Evolutionary conservation across 2,113 vertebrate genomes (phyloP).

Genomic region (Scortum barcoo): DNA sequence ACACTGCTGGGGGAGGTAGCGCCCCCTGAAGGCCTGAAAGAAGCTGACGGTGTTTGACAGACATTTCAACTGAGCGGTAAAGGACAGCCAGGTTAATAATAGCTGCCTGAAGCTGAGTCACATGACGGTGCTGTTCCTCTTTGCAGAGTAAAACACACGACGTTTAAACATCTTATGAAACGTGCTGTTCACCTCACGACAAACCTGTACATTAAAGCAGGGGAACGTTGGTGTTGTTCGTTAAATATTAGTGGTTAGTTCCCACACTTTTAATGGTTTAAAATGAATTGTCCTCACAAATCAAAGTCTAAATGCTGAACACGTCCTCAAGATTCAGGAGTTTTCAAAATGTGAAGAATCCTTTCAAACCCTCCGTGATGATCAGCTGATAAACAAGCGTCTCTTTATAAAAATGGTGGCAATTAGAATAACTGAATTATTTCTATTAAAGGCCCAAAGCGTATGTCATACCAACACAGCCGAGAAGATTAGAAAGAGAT

Average conservation of each 20-base stretch:
- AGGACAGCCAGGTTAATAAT: slow-evolving; percentile 52
- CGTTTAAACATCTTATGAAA: no score
- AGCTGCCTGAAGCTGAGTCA: slow-evolving; percentile 38
- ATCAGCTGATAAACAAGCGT: no score
- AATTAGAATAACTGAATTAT: no score
- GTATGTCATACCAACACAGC: no score
- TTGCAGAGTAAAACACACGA: not conserved
- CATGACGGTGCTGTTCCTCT: slow-evolving; percentile 11
- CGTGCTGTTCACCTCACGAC: no score
- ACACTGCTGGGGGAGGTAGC: not conserved
- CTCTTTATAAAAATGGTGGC: no score
- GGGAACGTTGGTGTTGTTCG: not conserved
- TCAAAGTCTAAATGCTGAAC: not conserved
- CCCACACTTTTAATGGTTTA: not conserved
- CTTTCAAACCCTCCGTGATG: no score
- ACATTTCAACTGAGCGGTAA: slow-evolving; percentile 2
- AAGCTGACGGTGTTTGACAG: not conserved
- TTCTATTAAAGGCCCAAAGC: no score
- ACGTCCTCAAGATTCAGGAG: no score
- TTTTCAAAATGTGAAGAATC: no score
- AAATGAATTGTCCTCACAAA: not conserved
- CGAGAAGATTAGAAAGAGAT: no score
- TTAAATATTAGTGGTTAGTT: not conserved
- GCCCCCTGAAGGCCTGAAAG: not conserved
- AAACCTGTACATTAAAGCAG: not conserved